phyloP scores from a whole-genome alignment of 1,140 invertebrate species.

The Drosophila suzukii region DNA sequence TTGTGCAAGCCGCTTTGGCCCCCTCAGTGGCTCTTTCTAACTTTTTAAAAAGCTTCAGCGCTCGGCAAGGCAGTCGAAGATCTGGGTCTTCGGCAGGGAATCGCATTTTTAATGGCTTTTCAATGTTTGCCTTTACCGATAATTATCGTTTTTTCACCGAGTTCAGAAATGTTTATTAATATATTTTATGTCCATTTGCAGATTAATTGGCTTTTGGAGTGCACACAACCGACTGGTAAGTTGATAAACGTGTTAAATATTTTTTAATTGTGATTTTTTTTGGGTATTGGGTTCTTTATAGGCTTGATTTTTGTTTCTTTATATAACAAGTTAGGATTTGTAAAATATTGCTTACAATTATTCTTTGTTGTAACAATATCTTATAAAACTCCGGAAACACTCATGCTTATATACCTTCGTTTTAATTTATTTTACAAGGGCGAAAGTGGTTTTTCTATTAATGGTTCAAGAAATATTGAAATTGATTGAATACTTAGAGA shows the following conservation, averaged over 20 bases:
- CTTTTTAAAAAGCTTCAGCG: slow-evolving; percentile 1
- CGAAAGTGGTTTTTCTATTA: not conserved
- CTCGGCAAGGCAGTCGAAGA: not conserved
- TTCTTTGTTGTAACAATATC: too few species aligned
- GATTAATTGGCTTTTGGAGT: slow-evolving; percentile 54
- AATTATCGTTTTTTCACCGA: slow-evolving; percentile 8
- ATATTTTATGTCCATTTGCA: slow-evolving; percentile 26
- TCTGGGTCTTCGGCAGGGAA: slow-evolving; percentile 10
- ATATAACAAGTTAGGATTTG: too few species aligned
- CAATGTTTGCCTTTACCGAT: slow-evolving; percentile 39
- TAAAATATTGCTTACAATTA: too few species aligned
- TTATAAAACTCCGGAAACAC: too few species aligned
- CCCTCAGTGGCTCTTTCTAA: slow-evolving; percentile 13
- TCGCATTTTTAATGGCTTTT: slow-evolving; percentile 54
- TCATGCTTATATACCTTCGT: too few species aligned
- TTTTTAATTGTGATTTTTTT: not conserved
- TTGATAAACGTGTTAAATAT: not conserved
- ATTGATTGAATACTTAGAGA: not conserved
- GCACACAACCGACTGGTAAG: slow-evolving; percentile 48
- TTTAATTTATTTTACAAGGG: too few species aligned
- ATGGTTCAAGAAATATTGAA: not conserved
- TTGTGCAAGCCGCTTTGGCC: slow-evolving; percentile 29
- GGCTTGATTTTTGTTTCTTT: too few species aligned
- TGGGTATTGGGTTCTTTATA: not conserved
- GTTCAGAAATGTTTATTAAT: slow-evolving; percentile 1